These are phyloP conservation scores for Oxycera nigricornis DNA, from an alignment of 2,888 invertebrate species.

Conservation along the genomic window DNA sequence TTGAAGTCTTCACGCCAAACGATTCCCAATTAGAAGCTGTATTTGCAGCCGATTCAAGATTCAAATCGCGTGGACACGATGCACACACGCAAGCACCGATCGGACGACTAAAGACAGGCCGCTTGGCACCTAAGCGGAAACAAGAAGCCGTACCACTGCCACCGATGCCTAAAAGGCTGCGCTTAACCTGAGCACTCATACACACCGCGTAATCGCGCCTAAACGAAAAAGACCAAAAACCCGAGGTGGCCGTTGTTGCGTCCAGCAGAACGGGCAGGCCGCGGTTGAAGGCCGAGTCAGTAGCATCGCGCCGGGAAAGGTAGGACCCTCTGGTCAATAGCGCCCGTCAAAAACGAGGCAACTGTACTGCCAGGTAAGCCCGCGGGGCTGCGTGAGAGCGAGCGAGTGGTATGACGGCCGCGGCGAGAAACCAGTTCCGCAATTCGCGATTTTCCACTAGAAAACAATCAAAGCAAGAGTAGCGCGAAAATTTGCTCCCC, in stretches of 20 bases:
- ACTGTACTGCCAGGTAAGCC: not conserved
- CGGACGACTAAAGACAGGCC: conserved; percentile 49
- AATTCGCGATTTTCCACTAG: conserved; percentile 2
- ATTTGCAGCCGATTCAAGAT: not conserved
- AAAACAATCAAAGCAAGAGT: not conserved
- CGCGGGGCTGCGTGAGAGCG: not conserved
- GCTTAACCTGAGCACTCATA: conserved; percentile 37
- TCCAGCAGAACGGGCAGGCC: not conserved
- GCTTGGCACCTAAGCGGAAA: conserved; percentile 48
- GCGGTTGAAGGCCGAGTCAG: conserved; percentile 10
- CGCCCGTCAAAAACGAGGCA: not conserved
- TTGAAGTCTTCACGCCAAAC: not conserved
- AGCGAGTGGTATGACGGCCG: not conserved
- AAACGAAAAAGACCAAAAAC: not conserved
- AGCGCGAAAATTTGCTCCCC: not conserved
- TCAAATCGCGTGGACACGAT: conserved; percentile 45
- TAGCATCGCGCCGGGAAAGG: conserved; percentile 6
- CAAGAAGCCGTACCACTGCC: conserved; percentile 48
- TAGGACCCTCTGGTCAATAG: not conserved
- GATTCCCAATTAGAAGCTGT: conserved; percentile 13
- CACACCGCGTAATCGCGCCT: not conserved
- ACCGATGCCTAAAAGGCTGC: conserved; percentile 40
- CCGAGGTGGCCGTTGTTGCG: not conserved
- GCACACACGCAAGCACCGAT: conserved; percentile 53
- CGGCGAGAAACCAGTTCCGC: not conserved